phyloP scores from a whole-genome alignment of 2,888 invertebrate species.

The Apoda limacodes region DNA sequence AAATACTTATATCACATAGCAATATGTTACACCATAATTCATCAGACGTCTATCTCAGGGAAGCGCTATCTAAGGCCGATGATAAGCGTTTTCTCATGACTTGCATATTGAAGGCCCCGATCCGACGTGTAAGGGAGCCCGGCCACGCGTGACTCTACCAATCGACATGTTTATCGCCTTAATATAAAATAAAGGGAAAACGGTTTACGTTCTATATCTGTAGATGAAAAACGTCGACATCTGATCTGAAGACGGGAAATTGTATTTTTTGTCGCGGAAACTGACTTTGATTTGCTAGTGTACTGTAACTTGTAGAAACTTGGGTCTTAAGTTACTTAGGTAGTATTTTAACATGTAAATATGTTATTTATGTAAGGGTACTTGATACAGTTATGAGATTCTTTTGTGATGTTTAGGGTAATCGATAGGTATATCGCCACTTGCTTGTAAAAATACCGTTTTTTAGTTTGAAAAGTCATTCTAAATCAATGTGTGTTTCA shows the following conservation, averaged over 20 bases:
- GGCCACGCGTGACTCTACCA: slow-evolving; percentile 57
- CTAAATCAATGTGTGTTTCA: too few relatives aligned
- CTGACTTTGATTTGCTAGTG: slow-evolving; percentile 19
- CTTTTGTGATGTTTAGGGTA: too few relatives aligned
- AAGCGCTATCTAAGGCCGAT: slow-evolving; percentile 42
- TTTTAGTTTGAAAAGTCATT: too few relatives aligned
- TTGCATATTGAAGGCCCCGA: slow-evolving; percentile 50
- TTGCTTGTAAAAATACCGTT: too few relatives aligned
- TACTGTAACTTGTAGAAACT: too few relatives aligned
- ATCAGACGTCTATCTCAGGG: slow-evolving; percentile 47
- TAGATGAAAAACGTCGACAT: slow-evolving; percentile 54
- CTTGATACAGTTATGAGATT: too few relatives aligned
- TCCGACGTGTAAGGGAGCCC: slow-evolving; percentile 38
- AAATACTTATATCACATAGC: slow-evolving; percentile 41
- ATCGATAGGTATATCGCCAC: too few relatives aligned
- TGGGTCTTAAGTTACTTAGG: too few relatives aligned
- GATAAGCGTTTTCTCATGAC: slow-evolving; percentile 69
- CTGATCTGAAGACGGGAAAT: slow-evolving; percentile 45
- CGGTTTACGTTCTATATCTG: slow-evolving; percentile 45
- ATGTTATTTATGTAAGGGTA: too few relatives aligned
- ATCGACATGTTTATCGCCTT: slow-evolving; percentile 70
- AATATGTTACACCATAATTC: slow-evolving; percentile 59
- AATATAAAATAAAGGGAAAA: slow-evolving; percentile 65
- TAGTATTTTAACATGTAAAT: too few relatives aligned
- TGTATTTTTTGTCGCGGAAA: slow-evolving; percentile 34